These are phyloP conservation scores for Nymphicus hollandicus DNA, from an alignment of 2,113 vertebrate species.

Conservation along the genomic window DNA sequence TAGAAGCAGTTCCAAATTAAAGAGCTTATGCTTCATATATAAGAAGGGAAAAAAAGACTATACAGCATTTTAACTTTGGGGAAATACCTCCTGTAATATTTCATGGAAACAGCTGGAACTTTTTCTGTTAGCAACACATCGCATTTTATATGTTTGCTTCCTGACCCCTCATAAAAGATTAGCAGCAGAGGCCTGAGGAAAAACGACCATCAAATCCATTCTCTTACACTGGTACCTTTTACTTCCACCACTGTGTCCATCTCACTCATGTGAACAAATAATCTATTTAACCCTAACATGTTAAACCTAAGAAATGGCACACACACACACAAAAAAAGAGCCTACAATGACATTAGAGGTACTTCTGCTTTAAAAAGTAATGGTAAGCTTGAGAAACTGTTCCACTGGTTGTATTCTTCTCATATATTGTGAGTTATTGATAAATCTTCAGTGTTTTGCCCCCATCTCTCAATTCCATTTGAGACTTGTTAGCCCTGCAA, in stretches of 20 bases:
- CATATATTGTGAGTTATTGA: neutral
- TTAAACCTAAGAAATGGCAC: neutral
- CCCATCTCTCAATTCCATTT: neutral
- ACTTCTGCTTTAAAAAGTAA: neutral
- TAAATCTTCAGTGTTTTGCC: neutral
- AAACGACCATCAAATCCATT: neutral
- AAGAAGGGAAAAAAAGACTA: neutral
- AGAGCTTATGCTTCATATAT: neutral
- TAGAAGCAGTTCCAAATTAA: neutral
- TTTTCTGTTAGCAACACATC: neutral
- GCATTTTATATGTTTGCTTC: neutral
- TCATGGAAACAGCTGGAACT: neutral
- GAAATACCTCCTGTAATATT: neutral
- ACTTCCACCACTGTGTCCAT: neutral
- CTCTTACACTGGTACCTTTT: neutral
- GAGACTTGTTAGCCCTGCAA: neutral
- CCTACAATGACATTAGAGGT: neutral
- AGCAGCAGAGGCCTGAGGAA: neutral
- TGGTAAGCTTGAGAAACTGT: neutral
- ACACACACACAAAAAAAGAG: neutral
- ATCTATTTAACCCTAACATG: neutral
- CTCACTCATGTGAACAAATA: neutral
- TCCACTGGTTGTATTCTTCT: neutral
- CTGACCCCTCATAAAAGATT: neutral
- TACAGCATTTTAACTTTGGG: neutral